Conservation (phyloP, 2,888 invertebrate species). For the Isoperla grammatica region DNA sequence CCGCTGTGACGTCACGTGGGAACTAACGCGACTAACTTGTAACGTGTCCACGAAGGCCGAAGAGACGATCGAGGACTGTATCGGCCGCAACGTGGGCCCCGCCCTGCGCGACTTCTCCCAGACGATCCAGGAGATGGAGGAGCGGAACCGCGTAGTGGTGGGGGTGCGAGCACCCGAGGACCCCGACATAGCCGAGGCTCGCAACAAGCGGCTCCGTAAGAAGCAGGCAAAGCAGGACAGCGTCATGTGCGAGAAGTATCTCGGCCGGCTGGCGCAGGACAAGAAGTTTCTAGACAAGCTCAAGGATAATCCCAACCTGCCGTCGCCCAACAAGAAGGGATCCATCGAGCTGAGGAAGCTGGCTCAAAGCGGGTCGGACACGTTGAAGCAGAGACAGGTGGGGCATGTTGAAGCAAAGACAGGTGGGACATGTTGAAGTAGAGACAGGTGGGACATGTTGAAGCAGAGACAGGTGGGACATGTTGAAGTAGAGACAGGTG, state of each 20-base stretch:
- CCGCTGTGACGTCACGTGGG: no score
- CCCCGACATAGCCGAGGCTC: conserved; percentile 30
- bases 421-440: neutral
- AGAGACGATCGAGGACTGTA: conserved; percentile 42
- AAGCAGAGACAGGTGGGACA: no score
- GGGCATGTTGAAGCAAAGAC: neutral
- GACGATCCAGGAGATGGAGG: conserved; percentile 38
- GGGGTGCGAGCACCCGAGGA: conserved; percentile 37
- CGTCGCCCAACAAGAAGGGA: conserved; percentile 42
- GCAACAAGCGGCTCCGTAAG: conserved; percentile 34
- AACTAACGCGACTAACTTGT: no score
- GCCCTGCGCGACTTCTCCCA: conserved; percentile 43
- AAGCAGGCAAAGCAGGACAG: conserved; percentile 39
- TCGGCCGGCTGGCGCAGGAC: conserved; percentile 44
- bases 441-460: no score
- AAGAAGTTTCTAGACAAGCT: conserved; percentile 43
- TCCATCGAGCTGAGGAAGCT: conserved; percentile 38
- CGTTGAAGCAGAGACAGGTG: conserved; percentile 41
- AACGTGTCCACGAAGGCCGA: conserved; percentile 36
- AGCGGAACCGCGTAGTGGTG: conserved; percentile 34
- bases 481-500: no score
- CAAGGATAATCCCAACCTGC: conserved; percentile 37
- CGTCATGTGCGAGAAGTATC: conserved; percentile 41
- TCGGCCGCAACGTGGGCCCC: conserved; percentile 41
- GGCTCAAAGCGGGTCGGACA: conserved; percentile 39